Conservation (phyloP, 2,797 vertebrate genomes). For the Myotis planiceps region DNA sequence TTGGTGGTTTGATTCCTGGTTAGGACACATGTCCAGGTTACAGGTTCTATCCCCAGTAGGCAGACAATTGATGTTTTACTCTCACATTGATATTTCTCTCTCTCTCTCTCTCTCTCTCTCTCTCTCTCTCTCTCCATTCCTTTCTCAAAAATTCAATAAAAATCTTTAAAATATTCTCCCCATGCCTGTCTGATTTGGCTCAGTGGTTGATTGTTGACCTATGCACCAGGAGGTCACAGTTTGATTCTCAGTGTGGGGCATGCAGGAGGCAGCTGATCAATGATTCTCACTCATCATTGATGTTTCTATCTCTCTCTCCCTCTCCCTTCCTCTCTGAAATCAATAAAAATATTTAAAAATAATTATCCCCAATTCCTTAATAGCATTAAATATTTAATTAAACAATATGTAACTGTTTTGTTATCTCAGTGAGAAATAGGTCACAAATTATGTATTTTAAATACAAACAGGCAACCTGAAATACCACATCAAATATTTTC, state of each 20-base stretch:
- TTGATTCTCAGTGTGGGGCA: too few species aligned
- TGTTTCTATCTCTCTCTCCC: not conserved
- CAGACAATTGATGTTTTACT: not conserved
- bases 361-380: not conserved
- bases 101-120: too few species aligned
- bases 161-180: not conserved
- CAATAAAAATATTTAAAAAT: not conserved
- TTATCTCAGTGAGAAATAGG: not conserved
- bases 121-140: not conserved
- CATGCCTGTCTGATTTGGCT: too few species aligned
- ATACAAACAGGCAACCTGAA: not conserved
- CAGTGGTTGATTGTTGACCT: too few species aligned
- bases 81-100: not conserved
- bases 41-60: not conserved
- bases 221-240: not conserved
- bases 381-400: not conserved
- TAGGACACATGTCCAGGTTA: not conserved
- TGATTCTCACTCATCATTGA: not conserved
- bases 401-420: not conserved
- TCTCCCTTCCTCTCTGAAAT: not conserved
- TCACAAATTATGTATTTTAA: conserved; percentile 15
- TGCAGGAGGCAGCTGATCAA: not conserved
- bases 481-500: not conserved
- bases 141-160: not conserved
- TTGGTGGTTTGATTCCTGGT: not conserved